Percentiles rank a stretch among this genome's conserved stretches.
These are phyloP conservation scores for Ischnura elegans DNA, from an alignment of 2,888 invertebrate species.

Conservation along the genomic window DNA sequence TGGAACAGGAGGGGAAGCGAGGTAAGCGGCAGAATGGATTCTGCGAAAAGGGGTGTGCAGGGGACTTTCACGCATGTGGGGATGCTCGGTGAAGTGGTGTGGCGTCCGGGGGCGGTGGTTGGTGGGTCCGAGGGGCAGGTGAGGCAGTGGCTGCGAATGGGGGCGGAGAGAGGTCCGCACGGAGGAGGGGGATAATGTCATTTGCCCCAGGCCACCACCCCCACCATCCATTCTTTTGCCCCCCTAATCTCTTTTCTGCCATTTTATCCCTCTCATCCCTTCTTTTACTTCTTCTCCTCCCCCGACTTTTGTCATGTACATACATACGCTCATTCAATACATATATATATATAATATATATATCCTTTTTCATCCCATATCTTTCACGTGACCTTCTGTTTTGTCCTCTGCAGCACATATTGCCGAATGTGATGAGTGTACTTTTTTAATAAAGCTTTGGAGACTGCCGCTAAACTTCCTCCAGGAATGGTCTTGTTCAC, in stretches of 20 bases:
- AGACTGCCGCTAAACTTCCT: too few relatives aligned
- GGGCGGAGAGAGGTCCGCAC: too few relatives aligned
- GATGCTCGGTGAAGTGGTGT: constrained; percentile 55
- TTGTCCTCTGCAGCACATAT: not conserved
- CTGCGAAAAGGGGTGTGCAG: too few relatives aligned
- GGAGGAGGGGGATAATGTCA: constrained; percentile 50
- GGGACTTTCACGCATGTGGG: too few relatives aligned
- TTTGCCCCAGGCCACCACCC: not conserved
- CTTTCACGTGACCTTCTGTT: not conserved
- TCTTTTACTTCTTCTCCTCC: not conserved
- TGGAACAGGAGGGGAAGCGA: too few relatives aligned
- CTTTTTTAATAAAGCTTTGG: too few relatives aligned
- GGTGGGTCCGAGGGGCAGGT: constrained; percentile 17
- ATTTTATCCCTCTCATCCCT: constrained; percentile 28
- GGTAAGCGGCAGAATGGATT: too few relatives aligned
- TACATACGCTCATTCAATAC: not conserved
- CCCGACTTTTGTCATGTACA: too few relatives aligned
- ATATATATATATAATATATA: too few relatives aligned
- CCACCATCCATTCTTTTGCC: not conserved
- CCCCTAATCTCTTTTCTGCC: constrained; percentile 40
- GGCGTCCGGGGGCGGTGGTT: not conserved
- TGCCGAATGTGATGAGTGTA: not conserved
- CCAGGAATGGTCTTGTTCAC: too few relatives aligned
- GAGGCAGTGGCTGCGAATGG: too few relatives aligned
- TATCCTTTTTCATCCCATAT: not conserved